These are phyloP conservation scores for Leucoma salicis DNA, from an alignment of 2,888 invertebrate genomes.

Conservation along the genomic window DNA sequence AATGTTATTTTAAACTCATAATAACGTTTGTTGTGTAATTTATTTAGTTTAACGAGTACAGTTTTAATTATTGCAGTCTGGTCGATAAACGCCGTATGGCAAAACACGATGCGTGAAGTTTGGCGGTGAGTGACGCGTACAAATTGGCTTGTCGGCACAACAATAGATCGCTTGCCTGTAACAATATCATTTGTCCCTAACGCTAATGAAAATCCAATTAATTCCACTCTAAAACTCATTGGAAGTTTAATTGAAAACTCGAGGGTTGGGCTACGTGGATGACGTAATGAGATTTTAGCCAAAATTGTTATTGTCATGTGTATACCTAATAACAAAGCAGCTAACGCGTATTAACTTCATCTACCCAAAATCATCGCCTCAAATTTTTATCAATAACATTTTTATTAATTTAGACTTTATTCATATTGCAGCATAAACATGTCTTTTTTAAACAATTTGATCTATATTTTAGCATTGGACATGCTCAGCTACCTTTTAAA, in stretches of 20 bases:
- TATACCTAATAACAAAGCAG: conserved; percentile 70
- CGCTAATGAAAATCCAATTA: conserved; percentile 81
- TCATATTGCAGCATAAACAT: too few species aligned
- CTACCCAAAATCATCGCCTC: too few species aligned
- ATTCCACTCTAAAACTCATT: conserved; percentile 78
- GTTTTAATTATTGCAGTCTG: conserved; percentile 2
- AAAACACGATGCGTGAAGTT: conserved; percentile 51
- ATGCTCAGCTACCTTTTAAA: too few species aligned
- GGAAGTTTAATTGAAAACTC: conserved; percentile 80
- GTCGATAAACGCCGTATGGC: conserved; percentile 16
- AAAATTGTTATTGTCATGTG: conserved; percentile 75
- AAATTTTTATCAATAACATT: too few species aligned
- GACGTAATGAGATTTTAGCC: conserved; percentile 75
- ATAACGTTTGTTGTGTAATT: too few species aligned
- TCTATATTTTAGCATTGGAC: too few species aligned
- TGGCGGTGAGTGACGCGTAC: conserved; percentile 66
- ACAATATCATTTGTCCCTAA: conserved; percentile 78
- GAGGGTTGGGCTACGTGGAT: conserved; percentile 62
- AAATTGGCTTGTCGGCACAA: conserved; percentile 63
- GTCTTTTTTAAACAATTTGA: too few species aligned
- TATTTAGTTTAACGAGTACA: too few species aligned
- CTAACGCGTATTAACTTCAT: not conserved
- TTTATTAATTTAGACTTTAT: too few species aligned
- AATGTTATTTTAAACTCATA: too few species aligned
- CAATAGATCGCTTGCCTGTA: conserved; percentile 71